Base-by-base conservation (phyloP, 1,140 invertebrate species). In the Carcinoscorpius rotundicauda region DNA sequence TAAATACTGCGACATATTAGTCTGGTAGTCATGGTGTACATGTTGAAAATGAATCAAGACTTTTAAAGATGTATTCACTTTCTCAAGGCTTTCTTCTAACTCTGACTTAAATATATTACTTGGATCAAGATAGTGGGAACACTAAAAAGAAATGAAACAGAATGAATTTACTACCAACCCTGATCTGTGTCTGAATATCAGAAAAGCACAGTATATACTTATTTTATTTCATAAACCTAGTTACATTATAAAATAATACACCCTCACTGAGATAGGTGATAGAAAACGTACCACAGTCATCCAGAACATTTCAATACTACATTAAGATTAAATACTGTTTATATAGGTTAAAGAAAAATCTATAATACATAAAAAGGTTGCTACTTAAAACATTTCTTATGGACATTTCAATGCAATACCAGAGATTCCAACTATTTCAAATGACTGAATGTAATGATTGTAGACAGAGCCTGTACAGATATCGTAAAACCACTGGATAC, bases 71-170 rank as follows among this genome's bases (percentile, higher is more conserved):
- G 86, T 76, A 68, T 87, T 82, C 3, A 92, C 84, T 62, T 88
- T 82, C 75, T 87, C 85, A 70, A 87, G 83, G 6, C 91, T 88
- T 79, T 93, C 90, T 71, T 91, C 87, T 5, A 94, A 88, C 73
- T 95, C 93, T 29, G 48, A 57, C 72, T 87, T 89, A 73, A 93
- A 87, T 6, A 72, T 73, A 71, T 80, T 79, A 68, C 78, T 78
- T 51, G 74, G 70, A 69, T 79, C 79, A 64, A 78, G 74, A 71
- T 80, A 77, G 74, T 96, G 95, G 65, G 96, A 83, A 1, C 29
- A 29, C 29, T 92, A 89, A 4, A 85, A 84, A 6, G 91, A 88
- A 74, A 94, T 91, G 67, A 95, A 79, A 79, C 87, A 94, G 72
- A 85, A 83, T 71, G 86, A 86, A 6, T 88, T 89, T 86, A 89